These are phyloP conservation scores for Drosophila nannoptera DNA, from an alignment of 1,140 invertebrate genomes.

Conservation along the genomic window DNA sequence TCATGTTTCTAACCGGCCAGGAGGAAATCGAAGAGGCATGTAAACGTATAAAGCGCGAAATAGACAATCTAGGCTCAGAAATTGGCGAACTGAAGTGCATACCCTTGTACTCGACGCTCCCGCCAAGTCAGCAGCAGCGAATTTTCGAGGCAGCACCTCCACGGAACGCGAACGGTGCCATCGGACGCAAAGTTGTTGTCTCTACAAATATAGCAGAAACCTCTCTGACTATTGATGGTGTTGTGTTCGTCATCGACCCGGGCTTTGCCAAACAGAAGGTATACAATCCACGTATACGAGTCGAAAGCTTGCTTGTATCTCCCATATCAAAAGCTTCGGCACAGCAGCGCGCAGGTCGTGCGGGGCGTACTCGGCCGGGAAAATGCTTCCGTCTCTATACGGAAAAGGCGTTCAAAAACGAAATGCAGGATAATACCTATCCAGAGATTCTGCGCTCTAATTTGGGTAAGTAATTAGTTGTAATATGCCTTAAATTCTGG, in stretches of 20 bases:
- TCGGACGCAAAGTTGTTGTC: slow-evolving; percentile 97
- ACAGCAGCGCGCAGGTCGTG: slow-evolving; percentile 97
- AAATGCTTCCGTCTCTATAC: slow-evolving; percentile 99
- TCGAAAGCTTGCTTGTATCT: slow-evolving; percentile 98
- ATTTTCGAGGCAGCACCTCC: slow-evolving; percentile 98
- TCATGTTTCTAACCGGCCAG: slow-evolving; percentile 96
- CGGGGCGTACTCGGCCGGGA: slow-evolving; percentile 96
- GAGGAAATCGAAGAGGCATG: slow-evolving; percentile 99
- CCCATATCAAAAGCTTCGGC: slow-evolving; percentile 99
- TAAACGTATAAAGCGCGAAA: slow-evolving; percentile 97
- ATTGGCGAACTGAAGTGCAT: slow-evolving; percentile 99
- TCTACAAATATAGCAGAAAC: slow-evolving; percentile 99
- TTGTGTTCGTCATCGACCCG: slow-evolving; percentile 99
- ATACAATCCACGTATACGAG: slow-evolving; percentile 97
- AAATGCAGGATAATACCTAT: slow-evolving; percentile 99
- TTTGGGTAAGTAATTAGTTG: slow-evolving; percentile 52
- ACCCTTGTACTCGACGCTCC: slow-evolving; percentile 98
- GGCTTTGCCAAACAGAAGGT: slow-evolving; percentile 99
- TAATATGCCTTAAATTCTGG: neutral
- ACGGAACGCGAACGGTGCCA: slow-evolving; percentile 94
- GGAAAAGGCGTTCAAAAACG: slow-evolving; percentile 98
- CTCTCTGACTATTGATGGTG: slow-evolving; percentile 99
- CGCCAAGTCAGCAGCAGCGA: slow-evolving; percentile 97
- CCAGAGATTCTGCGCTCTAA: slow-evolving; percentile 93
- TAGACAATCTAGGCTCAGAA: slow-evolving; percentile 97